A percentile compares a stretch with the other conserved stretches of the same genome.
These are phyloP conservation scores for Blennius ocellaris DNA, from an alignment of 2,113 vertebrate genomes.

Conservation along the genomic window DNA sequence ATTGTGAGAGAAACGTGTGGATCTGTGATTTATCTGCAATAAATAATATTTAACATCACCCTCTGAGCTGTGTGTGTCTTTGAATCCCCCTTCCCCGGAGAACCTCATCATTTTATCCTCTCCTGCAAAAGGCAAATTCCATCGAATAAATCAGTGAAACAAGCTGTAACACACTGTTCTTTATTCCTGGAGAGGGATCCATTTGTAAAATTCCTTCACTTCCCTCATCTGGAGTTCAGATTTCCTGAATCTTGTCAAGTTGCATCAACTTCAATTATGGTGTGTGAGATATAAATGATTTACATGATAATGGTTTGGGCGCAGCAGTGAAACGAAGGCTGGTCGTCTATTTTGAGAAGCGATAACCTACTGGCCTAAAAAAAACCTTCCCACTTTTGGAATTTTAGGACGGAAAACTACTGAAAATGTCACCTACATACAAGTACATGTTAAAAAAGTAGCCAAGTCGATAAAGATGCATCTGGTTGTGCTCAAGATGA, in stretches of 20 bases:
- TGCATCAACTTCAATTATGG: not conserved
- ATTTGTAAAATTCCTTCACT: constrained; percentile 18
- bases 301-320: not conserved
- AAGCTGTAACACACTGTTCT: constrained; percentile 3
- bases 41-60: constrained; percentile 71
- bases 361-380: constrained; percentile 7
- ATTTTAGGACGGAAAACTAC: not conserved
- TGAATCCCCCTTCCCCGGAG: not conserved
- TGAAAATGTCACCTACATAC: too few relatives aligned
- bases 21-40: constrained; percentile 67
- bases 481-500: too few relatives aligned
- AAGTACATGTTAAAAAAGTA: too few relatives aligned
- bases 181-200: constrained; percentile 33
- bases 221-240: constrained; percentile 12
- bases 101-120: constrained; percentile 6
- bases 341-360: not conserved
- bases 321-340: not conserved
- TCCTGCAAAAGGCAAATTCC: constrained; percentile 11
- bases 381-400: not conserved
- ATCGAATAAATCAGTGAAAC: constrained; percentile 30
- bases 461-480: too few relatives aligned
- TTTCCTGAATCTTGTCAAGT: constrained; percentile 4
- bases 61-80: constrained; percentile 5
- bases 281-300: not conserved
- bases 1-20: constrained; percentile 45